Evolutionary conservation across 2,888 invertebrate genomes (phyloP), one percentile per base, ranked within the genome.

Genomic region (Hydraecia micacea): DNA sequence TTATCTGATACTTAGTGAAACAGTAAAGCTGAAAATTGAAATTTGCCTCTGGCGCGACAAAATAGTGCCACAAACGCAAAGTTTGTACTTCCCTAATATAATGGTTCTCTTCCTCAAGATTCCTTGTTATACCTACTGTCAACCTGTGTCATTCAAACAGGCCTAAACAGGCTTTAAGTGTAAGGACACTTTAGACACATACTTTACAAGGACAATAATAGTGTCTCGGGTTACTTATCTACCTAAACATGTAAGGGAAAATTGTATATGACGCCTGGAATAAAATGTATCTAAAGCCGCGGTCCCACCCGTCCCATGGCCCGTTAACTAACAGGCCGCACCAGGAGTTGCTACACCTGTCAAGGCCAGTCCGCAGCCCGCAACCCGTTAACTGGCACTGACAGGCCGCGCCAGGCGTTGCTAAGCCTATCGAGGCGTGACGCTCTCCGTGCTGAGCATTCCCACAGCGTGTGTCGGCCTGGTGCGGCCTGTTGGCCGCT

Each of bases 121-220:
- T 65, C 69, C 55, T 49, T 78, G 62, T 32, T 63, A n/a, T 15
- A 76, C n/a, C n/a, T 13, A 58, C 49, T 58, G 68, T 65, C 46
- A 69, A 81, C 71, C 77, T 49, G n/a, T 46, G 66, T 66, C 39
- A 73, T 72, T 76, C 25, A 81, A 67, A 82, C 67, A 18, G 21
- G 55, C 21, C 32, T 68, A 18, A 77, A 67, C 70, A 5, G n/a
- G 58, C 32, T 68, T 52, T 21, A 60, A 77, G 46, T 81, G 25
- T 60, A 13, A 52, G 69, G 28, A 70, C 42, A n/a, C 65, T 70
- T 70, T 73, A 72, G 42, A 52, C 18, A n/a, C 25, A 32, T 55
- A 73, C 28, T 69, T 60, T 72, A 8, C 8, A 39, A 70, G n/a
- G 15, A 78, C 21, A 77, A 73, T 46, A 69, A 65, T 49, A 77